A percentile compares a stretch with the other conserved stretches of the same genome.
phyloP scores from a whole-genome alignment of 2,113 vertebrate species.

The Muntiacus muntjak region DNA sequence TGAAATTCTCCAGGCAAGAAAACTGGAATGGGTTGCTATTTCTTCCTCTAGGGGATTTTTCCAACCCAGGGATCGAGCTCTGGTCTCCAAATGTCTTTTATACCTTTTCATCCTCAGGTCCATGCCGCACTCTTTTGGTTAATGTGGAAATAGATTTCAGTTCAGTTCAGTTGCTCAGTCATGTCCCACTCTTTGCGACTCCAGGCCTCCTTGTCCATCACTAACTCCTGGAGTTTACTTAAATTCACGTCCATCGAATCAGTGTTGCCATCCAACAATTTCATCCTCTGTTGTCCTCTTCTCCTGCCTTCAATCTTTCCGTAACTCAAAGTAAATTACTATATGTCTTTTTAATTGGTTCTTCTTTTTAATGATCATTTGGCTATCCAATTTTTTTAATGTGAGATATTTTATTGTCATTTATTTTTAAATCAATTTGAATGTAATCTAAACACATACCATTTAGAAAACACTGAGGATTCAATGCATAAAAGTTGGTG shows the following conservation, averaged over 20 bases:
- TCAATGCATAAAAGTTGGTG: constrained; percentile 92
- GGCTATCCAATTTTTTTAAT: background rate
- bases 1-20: background rate
- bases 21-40: background rate
- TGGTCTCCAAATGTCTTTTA: background rate
- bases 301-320: background rate
- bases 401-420: background rate
- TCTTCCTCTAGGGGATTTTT: background rate
- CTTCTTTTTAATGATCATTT: background rate
- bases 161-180: background rate
- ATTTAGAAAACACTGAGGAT: constrained; percentile 94
- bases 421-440: constrained; percentile 79
- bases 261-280: background rate
- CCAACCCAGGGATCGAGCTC: background rate
- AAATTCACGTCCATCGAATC: background rate
- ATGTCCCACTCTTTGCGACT: rapidly evolving
- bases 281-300: background rate
- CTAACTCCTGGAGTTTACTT: background rate
- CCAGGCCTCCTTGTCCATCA: background rate
- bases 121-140: background rate
- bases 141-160: background rate
- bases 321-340: background rate
- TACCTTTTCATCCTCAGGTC: background rate
- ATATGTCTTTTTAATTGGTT: background rate
- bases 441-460: constrained; percentile 86